Evolutionary conservation across 1,140 invertebrate genomes (phyloP).

Genomic region (Macrobrachium nipponense): DNA sequence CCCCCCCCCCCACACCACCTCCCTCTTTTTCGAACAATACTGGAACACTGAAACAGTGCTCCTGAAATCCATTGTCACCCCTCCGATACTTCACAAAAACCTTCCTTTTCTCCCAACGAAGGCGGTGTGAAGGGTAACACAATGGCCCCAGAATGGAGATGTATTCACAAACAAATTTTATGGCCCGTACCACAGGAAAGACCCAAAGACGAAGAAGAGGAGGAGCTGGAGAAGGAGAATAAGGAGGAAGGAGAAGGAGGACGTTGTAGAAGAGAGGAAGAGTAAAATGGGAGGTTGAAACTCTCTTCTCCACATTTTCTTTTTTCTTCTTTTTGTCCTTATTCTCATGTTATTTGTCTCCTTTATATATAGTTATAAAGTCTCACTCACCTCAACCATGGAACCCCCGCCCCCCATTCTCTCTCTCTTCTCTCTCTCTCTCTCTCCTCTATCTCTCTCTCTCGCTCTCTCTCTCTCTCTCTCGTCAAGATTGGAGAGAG

Average conservation of each 20-base stretch:
- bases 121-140: slow-evolving; percentile 43
- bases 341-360: not conserved
- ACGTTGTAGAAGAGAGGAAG: too few relatives aligned
- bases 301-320: not conserved
- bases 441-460: not conserved
- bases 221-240: not conserved
- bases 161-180: slow-evolving; percentile 64
- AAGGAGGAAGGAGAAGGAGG: too few relatives aligned
- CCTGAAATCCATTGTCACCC: slow-evolving; percentile 57
- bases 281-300: not conserved
- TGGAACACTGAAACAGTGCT: slow-evolving; percentile 47
- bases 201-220: slow-evolving; percentile 14
- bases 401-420: not conserved
- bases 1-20: not conserved
- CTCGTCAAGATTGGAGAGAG: too few relatives aligned
- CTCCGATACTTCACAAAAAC: slow-evolving; percentile 57
- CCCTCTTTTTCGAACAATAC: slow-evolving; percentile 31
- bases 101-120: slow-evolving; percentile 43
- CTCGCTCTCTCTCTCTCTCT: slow-evolving; percentile 2
- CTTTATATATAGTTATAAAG: not conserved
- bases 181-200: slow-evolving; percentile 54
- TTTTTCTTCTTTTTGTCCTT: not conserved
- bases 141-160: slow-evolving; percentile 58
- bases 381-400: not conserved
- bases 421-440: not conserved